Conservation (phyloP, 2,113 vertebrate species). For the Leptobrachium ailaonicum region DNA sequence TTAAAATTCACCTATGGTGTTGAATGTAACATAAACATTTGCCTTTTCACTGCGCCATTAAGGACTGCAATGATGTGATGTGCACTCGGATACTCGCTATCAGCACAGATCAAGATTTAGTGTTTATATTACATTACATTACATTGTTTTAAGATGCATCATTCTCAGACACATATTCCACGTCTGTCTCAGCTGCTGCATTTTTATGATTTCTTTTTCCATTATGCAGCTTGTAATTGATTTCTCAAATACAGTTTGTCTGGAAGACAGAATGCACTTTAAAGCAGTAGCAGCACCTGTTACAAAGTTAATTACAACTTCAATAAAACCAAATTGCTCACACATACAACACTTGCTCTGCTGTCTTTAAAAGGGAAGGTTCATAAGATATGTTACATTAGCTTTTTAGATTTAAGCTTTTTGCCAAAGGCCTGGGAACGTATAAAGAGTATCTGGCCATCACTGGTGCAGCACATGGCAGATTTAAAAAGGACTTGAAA, state of each 20-base stretch:
- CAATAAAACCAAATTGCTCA: conserved; percentile 44
- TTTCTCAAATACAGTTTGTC: conserved; percentile 49
- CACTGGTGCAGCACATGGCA: too few species aligned
- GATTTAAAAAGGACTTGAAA: too few species aligned
- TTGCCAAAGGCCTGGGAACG: not conserved
- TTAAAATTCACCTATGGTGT: not conserved
- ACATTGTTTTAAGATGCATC: conserved; percentile 45
- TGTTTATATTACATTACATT: conserved; percentile 34
- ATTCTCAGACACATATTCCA: conserved; percentile 45
- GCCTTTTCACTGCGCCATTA: not conserved
- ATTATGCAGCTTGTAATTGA: conserved; percentile 49
- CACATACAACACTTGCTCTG: conserved; percentile 39
- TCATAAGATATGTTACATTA: conserved; percentile 41
- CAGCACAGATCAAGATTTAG: conserved; percentile 28
- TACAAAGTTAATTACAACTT: conserved; percentile 48
- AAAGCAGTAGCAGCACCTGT: conserved; percentile 49
- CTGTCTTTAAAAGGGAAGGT: conserved; percentile 29
- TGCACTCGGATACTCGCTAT: conserved; percentile 5
- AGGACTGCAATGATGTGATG: not conserved
- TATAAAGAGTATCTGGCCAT: not conserved
- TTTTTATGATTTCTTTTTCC: conserved; percentile 49
- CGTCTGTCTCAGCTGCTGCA: conserved; percentile 44
- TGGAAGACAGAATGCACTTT: conserved; percentile 42
- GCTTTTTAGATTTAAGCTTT: conserved; percentile 14
- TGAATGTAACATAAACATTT: not conserved